A percentile compares a stretch with the other conserved stretches of the same genome.
These are phyloP conservation scores for Thinocorus orbignyianus DNA, from an alignment of 2,113 vertebrate species.

Conservation along the genomic window DNA sequence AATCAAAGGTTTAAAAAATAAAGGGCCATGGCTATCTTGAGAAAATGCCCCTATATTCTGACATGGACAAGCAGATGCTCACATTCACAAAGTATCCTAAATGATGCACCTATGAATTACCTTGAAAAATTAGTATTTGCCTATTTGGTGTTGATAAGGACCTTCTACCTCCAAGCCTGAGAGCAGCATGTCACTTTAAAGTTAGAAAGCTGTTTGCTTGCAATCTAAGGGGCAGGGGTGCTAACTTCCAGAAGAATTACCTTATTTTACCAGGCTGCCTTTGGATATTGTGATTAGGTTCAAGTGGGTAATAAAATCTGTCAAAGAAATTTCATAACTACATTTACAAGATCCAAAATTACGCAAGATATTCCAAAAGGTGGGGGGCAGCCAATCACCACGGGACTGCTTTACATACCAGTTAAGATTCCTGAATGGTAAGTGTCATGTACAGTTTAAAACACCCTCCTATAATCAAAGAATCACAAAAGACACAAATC, in stretches of 20 bases:
- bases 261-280: not conserved
- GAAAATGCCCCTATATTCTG: not conserved
- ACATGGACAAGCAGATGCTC: not conserved
- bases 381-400: too few relatives aligned
- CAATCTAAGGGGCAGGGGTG: rapidly evolving
- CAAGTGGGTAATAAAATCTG: not conserved
- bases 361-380: not conserved
- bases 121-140: not conserved
- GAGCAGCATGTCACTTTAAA: not conserved
- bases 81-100: not conserved
- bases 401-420: not conserved
- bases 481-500: not conserved
- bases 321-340: not conserved
- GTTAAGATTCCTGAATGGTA: not conserved
- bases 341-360: not conserved
- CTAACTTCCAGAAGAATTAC: not conserved
- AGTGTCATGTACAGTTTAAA: not conserved
- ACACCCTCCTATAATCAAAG: not conserved
- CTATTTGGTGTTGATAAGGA: not conserved
- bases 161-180: not conserved
- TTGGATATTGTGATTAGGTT: not conserved
- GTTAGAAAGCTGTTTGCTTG: not conserved
- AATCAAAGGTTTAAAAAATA: not conserved
- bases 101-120: not conserved
- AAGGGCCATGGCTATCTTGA: not conserved